Base-by-base conservation (phyloP, 92 coral and sea anemone genomes). In the Montipora capitata region DNA sequence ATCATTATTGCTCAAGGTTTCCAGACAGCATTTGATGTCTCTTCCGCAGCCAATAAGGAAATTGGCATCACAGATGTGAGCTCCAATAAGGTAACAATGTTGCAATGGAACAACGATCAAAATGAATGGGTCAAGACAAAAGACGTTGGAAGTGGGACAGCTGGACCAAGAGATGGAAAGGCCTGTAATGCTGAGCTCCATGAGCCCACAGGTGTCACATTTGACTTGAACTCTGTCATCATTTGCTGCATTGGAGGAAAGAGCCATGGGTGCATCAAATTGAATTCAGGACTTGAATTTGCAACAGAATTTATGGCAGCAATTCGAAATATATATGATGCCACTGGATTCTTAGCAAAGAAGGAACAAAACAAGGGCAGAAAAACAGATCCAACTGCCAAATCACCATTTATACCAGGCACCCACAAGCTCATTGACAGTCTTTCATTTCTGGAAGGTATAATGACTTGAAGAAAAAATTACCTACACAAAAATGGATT, bases 341-440 rank as follows among this genome's bases (percentile, higher is more conserved):
- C 89, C 2, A 81, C 83, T 74, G 95, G 95, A 0, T 92, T 89
- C 78, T 45, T 88, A 8, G 91, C 90, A 49, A 88, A 92, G 78
- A 79, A 70, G 64, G 95, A 92, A 65, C 95, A 89, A 51, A 92
- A 92, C 65, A 77, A 73, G 73, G 11, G 15, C 5, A 4, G 84
- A 17, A 61, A 73, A 67, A 6, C 62, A 11, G 72, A 67, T 18
- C 16, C 59, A 27, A 72, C 66, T 20, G 73, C 76, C 3, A 35
- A 57, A 16, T 61, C 72, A 78, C 91, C 91, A 79, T 92, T 72
- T 75, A 43, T 43, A 11, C 18, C 81, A 20, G 93, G 95, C 3
- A 41, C 76, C 5, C 87, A 79, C 13, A 81, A 74, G 72, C 14
- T 92, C 57, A 59, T 70, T 20, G 52, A 83, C 71, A 77, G 87